Percentiles rank a stretch among this genome's conserved stretches.
Conservation (phyloP, 2,888 invertebrate species). For the Lycocerus yunnanus region DNA sequence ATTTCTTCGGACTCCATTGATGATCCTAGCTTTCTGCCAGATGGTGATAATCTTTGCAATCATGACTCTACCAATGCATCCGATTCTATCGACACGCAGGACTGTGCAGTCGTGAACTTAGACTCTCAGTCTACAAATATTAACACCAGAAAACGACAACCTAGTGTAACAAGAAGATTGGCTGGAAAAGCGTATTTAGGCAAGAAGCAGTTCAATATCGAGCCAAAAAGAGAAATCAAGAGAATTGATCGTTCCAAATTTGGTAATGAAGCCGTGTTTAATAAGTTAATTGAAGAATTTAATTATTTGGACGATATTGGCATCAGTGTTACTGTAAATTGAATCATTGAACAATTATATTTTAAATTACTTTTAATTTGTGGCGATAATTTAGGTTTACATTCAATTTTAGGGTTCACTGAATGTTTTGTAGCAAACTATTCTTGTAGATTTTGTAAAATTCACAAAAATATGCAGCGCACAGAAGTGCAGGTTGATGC, state of each 20-base stretch:
- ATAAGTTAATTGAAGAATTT: not conserved
- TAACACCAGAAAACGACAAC: too few species aligned
- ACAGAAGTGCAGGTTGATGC: not conserved
- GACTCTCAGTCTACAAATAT: too few species aligned
- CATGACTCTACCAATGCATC: too few species aligned
- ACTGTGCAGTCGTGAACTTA: too few species aligned
- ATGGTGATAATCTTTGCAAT: too few species aligned
- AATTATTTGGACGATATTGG: not conserved
- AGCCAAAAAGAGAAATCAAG: too few species aligned
- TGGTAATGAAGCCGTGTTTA: not conserved
- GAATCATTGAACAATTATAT: not conserved
- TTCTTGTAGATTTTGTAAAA: conserved; percentile 5
- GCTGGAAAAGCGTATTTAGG: too few species aligned
- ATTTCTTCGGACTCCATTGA: too few species aligned
- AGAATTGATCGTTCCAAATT: conserved; percentile 1
- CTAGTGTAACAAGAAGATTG: too few species aligned
- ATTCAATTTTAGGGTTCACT: not conserved
- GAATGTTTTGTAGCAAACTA: conserved; percentile 1
- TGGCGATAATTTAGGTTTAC: not conserved
- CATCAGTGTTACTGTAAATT: not conserved
- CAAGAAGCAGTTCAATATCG: too few species aligned
- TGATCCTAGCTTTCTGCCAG: too few species aligned
- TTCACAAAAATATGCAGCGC: not conserved
- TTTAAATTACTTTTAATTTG: not conserved
- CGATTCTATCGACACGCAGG: too few species aligned